Base-by-base conservation (phyloP, 2,113 vertebrate species). In the Nycticorax nycticorax region DNA sequence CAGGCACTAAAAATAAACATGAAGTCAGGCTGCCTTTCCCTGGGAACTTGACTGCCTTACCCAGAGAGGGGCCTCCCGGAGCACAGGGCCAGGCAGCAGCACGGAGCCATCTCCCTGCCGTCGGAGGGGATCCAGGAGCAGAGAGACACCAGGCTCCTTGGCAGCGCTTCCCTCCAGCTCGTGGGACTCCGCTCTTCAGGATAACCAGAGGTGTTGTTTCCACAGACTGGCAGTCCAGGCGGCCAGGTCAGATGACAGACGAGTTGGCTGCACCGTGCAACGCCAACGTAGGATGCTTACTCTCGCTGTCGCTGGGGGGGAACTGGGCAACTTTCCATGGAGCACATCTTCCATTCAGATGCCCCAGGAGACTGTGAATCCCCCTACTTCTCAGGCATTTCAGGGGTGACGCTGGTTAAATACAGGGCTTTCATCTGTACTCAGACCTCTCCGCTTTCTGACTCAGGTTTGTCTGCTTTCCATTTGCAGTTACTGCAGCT, bases 281-380 rank as follows among this genome's bases (percentile, higher is more conserved):
- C 4, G 2, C 47, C 60, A 26, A 1, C 0, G 1, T 10, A 24
- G 22, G 41, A 27, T 20, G 12, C 41, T 32, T 6, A 6, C 45
- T 39, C 33, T 13, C n/a, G 35, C 16, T 48, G 5, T 33, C 0
- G 1, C 71, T 14, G 21, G 2, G 19, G 19, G 53, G 28, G 23
- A 67, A 28, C 13, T 3, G 3, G 45, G 41, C 8, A 20, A 0
- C 37, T 55, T 69, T 23, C 35, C 52, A 10, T 0, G 0, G 0
- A 63, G 32, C 27, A 23, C 7, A 4, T 6, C 67, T 82, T 6
- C 2, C 1, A 47, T 23, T 55, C 48, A 10, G 43, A 22, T 2
- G 0, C 5, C 59, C 14, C 33, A 14, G 32, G 14, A 27, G 37
- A 19, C 4, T 1, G 11, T 0, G 2, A 45, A 27, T 24, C 14